Conservation (phyloP, 2,113 vertebrate species). For the Taxidea taxus region DNA sequence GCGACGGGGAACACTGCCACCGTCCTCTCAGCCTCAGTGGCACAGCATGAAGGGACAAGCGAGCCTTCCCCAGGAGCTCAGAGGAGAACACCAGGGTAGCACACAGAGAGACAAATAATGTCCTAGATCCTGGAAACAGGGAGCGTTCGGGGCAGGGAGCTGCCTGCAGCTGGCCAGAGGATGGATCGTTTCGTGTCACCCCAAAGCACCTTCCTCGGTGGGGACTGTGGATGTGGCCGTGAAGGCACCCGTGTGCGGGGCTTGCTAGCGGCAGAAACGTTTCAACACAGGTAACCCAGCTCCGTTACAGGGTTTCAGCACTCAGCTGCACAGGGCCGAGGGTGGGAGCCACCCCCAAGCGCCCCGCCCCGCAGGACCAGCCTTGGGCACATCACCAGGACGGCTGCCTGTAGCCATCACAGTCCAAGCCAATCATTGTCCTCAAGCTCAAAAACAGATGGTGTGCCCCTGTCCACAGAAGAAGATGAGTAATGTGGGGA, state of each 20-base stretch:
- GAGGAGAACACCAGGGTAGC: not conserved
- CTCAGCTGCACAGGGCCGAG: not conserved
- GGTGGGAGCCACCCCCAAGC: not conserved
- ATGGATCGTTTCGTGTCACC: not conserved
- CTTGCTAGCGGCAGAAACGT: not conserved
- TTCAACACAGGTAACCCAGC: not conserved
- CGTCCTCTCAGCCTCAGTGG: not conserved
- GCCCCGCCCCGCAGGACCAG: not conserved
- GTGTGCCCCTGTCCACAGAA: not conserved
- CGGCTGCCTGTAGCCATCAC: not conserved
- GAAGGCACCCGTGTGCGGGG: no score
- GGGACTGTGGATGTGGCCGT: not conserved
- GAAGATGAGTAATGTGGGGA: not conserved
- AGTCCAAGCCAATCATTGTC: not conserved
- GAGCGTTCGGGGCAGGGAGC: not conserved
- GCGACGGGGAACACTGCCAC: not conserved
- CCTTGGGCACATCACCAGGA: not conserved
- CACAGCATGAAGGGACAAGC: not conserved
- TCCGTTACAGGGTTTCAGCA: not conserved
- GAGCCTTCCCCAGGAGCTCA: not conserved
- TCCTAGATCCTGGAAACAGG: not conserved
- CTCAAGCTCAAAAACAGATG: not conserved
- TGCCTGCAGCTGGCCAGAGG: not conserved
- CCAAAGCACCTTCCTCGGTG: not conserved
- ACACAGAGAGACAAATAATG: not conserved